Evolutionary conservation across 2,888 invertebrate genomes (phyloP), one percentile per base, ranked within the genome.

Genomic region (Ptychoptera contaminata): DNA sequence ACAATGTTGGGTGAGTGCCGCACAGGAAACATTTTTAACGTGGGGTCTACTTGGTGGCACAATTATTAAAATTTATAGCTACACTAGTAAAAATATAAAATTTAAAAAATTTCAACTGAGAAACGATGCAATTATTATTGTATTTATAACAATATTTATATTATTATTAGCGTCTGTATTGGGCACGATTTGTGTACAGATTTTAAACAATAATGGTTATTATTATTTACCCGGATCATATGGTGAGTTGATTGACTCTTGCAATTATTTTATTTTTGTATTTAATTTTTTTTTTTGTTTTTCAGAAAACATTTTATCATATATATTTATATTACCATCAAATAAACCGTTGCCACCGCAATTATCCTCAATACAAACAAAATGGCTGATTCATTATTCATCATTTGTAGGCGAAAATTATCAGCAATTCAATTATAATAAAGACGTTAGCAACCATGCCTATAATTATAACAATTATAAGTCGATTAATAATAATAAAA

Each of bases 1-100:
- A 11, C 66, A 84, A 78, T 80, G 87, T 52, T 92, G 92, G 91
- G 72, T 83, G 23, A 85, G 90, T 1, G 92, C 91, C 0, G 82
- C 85, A 14, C 82, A 88, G 58, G 91, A 92, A 64, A 79, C 80
- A 0, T 91, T 91, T 59, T 71, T 90, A 43, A 86, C 86, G 0
- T 88, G 92, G 92, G 87, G 87, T 2, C 63, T 90, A 8, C 68
- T 90, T 16, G 66, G 65, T 1, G 56, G 61, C 29, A 65, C 65
- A 2, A 59, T 63, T 2, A 59, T 65, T 32, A 56, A 62, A 15
- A 59, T 66, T 35, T 58, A 60, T 29, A 64, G 64, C 36, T 55
- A 63, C 12, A 53, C 53, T 2, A 51, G 49, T 36, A 61, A 63
- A 40, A 44, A 51, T 0, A 52, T 58, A 1, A 35, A n/a, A 29